Evolutionary conservation across 2,797 vertebrate species (phyloP).

Genomic region (Halcyon badia): DNA sequence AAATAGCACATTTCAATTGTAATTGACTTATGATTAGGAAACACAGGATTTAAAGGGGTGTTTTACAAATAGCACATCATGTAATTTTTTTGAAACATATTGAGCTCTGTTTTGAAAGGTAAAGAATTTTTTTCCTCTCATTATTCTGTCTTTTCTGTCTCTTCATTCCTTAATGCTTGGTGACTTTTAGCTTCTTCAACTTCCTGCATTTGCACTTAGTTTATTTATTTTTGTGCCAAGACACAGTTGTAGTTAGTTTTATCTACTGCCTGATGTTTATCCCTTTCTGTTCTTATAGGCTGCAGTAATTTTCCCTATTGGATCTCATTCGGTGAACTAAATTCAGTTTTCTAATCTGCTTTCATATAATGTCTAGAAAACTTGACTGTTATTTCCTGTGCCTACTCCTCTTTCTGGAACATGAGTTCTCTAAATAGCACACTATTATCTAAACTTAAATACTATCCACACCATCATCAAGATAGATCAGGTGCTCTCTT

Average conservation of each 20-base stretch:
- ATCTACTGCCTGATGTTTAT: not conserved
- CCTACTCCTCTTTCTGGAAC: not conserved
- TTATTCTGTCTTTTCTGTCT: not conserved
- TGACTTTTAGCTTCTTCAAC: not conserved
- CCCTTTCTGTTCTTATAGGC: not conserved
- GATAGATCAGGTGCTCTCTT: not conserved
- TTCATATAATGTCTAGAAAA: not conserved
- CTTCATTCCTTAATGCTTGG: not conserved
- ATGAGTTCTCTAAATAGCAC: not conserved
- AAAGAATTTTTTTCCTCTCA: not conserved
- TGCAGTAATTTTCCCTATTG: not conserved
- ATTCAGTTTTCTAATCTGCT: not conserved
- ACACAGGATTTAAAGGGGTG: not conserved
- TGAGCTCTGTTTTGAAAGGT: not conserved
- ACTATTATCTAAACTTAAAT: not conserved
- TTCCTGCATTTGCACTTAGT: not conserved
- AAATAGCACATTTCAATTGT: not conserved
- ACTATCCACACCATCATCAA: not conserved
- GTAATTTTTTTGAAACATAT: not conserved
- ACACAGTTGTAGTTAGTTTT: not conserved
- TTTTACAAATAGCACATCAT: not conserved
- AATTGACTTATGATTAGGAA: not conserved
- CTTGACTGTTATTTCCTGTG: not conserved
- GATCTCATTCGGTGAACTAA: not conserved
- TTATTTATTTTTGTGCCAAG: not conserved